Conservation (phyloP, 1,140 invertebrate species). For the Drosophila equinoxialis region DNA sequence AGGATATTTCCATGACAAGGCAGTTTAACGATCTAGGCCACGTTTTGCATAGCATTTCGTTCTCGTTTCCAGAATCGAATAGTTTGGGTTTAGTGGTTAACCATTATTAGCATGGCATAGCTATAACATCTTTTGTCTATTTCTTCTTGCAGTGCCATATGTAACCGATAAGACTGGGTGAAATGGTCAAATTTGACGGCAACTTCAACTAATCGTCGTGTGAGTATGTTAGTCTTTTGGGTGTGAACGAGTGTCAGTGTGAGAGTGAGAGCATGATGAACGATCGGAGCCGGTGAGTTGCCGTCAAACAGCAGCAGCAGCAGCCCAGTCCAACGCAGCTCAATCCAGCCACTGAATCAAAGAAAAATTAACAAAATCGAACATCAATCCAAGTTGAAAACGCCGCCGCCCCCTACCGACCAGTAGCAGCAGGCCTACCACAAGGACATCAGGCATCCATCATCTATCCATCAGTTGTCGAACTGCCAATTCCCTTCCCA, state of each 20-base stretch:
- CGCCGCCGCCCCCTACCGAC: too few relatives aligned
- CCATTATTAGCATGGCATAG: too few relatives aligned
- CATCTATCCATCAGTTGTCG: slow-evolving; percentile 52
- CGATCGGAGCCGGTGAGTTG: slow-evolving; percentile 47
- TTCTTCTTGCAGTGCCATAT: slow-evolving; percentile 66
- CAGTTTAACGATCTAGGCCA: too few relatives aligned
- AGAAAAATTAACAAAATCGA: slow-evolving; percentile 4
- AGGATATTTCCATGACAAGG: too few relatives aligned
- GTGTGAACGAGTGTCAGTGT: slow-evolving; percentile 4
- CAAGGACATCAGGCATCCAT: neutral
- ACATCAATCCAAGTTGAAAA: neutral
- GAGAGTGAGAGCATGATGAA: slow-evolving; percentile 53
- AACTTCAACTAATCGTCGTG: slow-evolving; percentile 36
- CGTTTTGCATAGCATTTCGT: too few relatives aligned
- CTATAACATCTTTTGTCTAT: slow-evolving; percentile 11
- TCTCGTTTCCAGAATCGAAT: too few relatives aligned
- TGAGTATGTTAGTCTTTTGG: slow-evolving; percentile 2
- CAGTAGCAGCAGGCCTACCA: slow-evolving; percentile 5
- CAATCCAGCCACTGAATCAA: neutral
- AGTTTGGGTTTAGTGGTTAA: too few relatives aligned
- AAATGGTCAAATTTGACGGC: slow-evolving; percentile 58
- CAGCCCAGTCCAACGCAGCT: neutral
- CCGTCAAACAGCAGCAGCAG: slow-evolving; percentile 34
- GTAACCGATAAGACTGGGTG: slow-evolving; percentile 77
- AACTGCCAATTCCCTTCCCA: slow-evolving; percentile 29